Base-by-base conservation (phyloP, 2,888 invertebrate species). In the Pristionchus maxplancki region DNA sequence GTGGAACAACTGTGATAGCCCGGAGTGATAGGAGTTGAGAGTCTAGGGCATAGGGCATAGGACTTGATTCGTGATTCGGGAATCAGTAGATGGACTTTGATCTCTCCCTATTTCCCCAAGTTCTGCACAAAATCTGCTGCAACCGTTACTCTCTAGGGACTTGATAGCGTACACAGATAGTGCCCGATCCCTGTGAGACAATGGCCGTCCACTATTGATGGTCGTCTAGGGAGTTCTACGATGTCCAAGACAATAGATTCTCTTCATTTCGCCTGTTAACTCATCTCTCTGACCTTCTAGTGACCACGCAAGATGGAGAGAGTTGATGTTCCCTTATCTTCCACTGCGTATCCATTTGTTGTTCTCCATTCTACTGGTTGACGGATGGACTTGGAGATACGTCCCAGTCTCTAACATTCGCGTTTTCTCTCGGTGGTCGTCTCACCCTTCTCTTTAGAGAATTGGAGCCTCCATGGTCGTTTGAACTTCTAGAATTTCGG, bases 141-240 rank as follows among this genome's bases (percentile, higher is more conserved):
- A 13, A 34, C 34, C 34, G 3, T 1, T 11, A 34, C 5, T 37
- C 71, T 4, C 71, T 6, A 8, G 71, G 71, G 71, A 71, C 20
- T 71, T 71, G 71, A 71, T 71, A 71, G 71, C 37, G 37, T 71
- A 37, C 34, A 71, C 71, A 58, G 58, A 58, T 58, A 58, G 58
- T 20, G 24, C n/a, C 58, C 24, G 9, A 24, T 9, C n/a, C 58
- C 9, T 17, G 53, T 4, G 11, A 3, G 11, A 8, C 15, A 53
- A 11, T 20, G 15, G 24, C 58, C 20, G 58, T 58, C 58, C 58
- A n/a, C 58, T 58, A 58, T 58, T 58, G 58, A 58, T 58, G 58
- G 58, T 8, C 58, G 24, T 24, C 15, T 28, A 34, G 67, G 34
- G 31, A 34, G 67, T 31, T 67, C 34, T 31, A 11, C 13, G 31